Evolutionary conservation across 2,888 invertebrate genomes (phyloP).

Genomic region (Sisyra terminalis): DNA sequence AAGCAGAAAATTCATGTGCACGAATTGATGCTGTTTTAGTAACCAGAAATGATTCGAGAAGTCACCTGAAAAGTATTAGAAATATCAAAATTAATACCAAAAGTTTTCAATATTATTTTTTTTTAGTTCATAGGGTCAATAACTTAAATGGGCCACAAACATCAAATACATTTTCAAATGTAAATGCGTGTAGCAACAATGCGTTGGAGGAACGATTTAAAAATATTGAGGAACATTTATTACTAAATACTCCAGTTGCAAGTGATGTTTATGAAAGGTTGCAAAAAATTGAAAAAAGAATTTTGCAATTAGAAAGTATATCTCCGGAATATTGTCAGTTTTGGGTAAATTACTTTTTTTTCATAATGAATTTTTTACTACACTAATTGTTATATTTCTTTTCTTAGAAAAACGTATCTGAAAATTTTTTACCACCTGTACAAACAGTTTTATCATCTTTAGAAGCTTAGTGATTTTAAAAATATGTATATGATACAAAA

Average conservation of each 20-base stretch:
- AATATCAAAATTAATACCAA: slow-evolving; percentile 1
- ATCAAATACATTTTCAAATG: slow-evolving; percentile 10
- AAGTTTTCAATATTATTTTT: background rate
- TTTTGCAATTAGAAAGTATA: slow-evolving; percentile 53
- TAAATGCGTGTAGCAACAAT: slow-evolving; percentile 20
- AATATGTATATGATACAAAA: too few species aligned
- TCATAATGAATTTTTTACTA: too few species aligned
- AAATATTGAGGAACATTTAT: slow-evolving; percentile 44
- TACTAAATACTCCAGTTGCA: slow-evolving; percentile 34
- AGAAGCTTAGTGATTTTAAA: too few species aligned
- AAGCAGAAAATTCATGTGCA: slow-evolving; percentile 48
- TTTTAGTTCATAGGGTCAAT: slow-evolving; percentile 30
- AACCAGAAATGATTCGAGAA: slow-evolving; percentile 54
- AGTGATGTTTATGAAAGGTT: slow-evolving; percentile 49
- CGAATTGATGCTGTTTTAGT: slow-evolving; percentile 57
- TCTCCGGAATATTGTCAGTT: slow-evolving; percentile 69
- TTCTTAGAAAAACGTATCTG: too few species aligned
- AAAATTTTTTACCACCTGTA: too few species aligned
- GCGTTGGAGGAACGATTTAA: slow-evolving; percentile 51
- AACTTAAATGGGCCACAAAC: slow-evolving; percentile 57
- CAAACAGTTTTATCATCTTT: too few species aligned
- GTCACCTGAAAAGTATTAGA: slow-evolving; percentile 56
- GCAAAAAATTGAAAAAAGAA: slow-evolving; percentile 55
- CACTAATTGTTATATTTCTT: too few species aligned
- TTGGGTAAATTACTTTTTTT: slow-evolving; percentile 32